Base-by-base conservation (phyloP, 2,113 vertebrate genomes). In the Alethe diademata region DNA sequence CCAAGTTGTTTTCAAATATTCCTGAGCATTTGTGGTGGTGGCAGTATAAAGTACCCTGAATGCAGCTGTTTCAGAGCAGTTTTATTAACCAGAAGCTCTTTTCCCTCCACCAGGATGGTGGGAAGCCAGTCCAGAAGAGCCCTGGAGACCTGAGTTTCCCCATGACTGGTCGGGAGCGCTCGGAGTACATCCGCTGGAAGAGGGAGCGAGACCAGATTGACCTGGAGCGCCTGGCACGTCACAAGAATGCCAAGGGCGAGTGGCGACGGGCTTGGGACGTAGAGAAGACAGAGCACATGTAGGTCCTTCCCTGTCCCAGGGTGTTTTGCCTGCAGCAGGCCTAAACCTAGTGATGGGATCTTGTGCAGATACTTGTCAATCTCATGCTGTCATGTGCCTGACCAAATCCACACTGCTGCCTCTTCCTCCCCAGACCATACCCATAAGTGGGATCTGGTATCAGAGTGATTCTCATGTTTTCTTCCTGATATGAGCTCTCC, bases 181-280 rank as follows among this genome's bases (percentile, higher is more conserved):
- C 92, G 0, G 99, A 99, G 94, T 99, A 99, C 35, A 74, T 97
- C 15, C 98, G 97, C 58, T 99, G 99, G 99, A 99, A 99, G 95
- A 98, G 97, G 72, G 99, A 99, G 95, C 97, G 99, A 1, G 98
- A 99, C 36, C 98, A 99, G 97, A 99, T 99, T 0, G 99, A 99
- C 97, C 96, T 98, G 78, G 99, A 99, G 74, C 98, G 99, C 19
- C 97, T 99, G 67, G 99, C 99, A 4, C 98, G 99, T 14, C 99
- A 99, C 96, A 99, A 98, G 97, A 99, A 99, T 0, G 97, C 99
- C 31, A 99, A 98, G 96, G 99, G 99, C 93, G 99, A 99, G 97
- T 99, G 99, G 99, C 98, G 98, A 74, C 98, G 99, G 86, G 99
- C 99, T 5, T 99, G 99, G 99, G 99, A 99, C 96, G 91, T 99